phyloP scores from a whole-genome alignment of 2,888 invertebrate genomes.

The Selenia dentaria region DNA sequence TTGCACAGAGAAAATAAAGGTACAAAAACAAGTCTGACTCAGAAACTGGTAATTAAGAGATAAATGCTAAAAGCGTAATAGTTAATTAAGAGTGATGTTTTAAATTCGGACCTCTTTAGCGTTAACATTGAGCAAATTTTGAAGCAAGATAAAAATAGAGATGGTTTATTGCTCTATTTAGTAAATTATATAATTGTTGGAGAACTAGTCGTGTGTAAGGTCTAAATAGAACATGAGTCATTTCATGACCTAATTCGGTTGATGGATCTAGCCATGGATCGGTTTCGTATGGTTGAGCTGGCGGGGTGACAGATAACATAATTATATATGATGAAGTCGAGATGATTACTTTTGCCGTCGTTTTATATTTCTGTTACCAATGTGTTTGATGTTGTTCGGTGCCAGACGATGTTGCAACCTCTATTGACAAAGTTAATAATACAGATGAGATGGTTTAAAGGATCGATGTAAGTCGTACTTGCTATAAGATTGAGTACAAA shows the following conservation, averaged over 20 bases:
- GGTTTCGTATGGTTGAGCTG: constrained; percentile 7
- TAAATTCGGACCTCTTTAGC: constrained; percentile 9
- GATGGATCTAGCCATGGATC: constrained; percentile 17
- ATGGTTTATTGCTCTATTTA: constrained; percentile 14
- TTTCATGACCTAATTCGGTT: constrained; percentile 24
- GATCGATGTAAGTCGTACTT: no score
- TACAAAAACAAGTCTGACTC: constrained; percentile 11
- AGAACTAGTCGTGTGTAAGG: constrained; percentile 6
- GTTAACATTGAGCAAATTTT: constrained; percentile 7
- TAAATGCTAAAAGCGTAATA: constrained; percentile 23
- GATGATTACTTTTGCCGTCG: constrained; percentile 14
- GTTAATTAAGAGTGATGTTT: constrained; percentile 23
- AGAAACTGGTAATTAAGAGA: constrained; percentile 18
- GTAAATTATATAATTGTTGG: constrained; percentile 6
- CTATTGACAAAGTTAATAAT: no score
- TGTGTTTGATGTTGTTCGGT: constrained; percentile 10
- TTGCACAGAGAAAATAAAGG: constrained; percentile 10
- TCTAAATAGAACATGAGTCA: constrained; percentile 28
- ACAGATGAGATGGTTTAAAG: no score
- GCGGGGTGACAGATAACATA: constrained; percentile 16
- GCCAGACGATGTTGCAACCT: background rate
- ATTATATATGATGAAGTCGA: constrained; percentile 21
- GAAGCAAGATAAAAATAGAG: constrained; percentile 17
- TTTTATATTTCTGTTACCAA: constrained; percentile 2
- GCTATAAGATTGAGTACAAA: no score